phyloP scores from a whole-genome alignment of 2,888 invertebrate genomes.

The Pammene aurita region DNA sequence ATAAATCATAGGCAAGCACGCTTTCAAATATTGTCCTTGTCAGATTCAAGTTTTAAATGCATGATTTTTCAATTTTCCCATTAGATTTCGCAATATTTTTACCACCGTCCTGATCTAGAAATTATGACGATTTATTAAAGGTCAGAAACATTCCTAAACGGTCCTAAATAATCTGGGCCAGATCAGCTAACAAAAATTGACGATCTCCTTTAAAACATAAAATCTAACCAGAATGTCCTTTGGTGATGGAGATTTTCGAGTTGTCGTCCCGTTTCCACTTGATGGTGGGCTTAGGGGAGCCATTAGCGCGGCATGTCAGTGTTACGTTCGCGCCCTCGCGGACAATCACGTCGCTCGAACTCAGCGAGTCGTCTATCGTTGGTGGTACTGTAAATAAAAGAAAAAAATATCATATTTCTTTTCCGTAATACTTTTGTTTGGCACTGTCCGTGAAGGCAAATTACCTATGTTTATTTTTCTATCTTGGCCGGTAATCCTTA shows the following conservation, averaged over 20 bases:
- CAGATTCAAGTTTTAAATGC: too few relatives aligned
- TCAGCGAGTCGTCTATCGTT: slow-evolving; percentile 94
- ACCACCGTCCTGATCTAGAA: too few relatives aligned
- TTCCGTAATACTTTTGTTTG: not conserved
- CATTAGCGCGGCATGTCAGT: slow-evolving; percentile 93
- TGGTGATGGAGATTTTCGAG: slow-evolving; percentile 93
- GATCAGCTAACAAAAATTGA: too few relatives aligned
- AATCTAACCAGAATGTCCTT: slow-evolving; percentile 88
- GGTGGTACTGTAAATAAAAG: slow-evolving; percentile 90
- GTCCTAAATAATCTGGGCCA: too few relatives aligned
- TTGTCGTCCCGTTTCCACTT: slow-evolving; percentile 96
- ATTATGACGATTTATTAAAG: too few relatives aligned
- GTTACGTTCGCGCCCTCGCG: slow-evolving; percentile 95
- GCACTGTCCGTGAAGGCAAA: not conserved
- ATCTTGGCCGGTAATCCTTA: too few relatives aligned
- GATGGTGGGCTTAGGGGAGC: slow-evolving; percentile 93
- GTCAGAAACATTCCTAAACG: too few relatives aligned
- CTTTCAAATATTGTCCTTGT: too few relatives aligned
- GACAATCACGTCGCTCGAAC: slow-evolving; percentile 95
- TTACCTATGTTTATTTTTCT: not conserved
- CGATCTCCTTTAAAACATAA: too few relatives aligned
- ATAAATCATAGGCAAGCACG: too few relatives aligned
- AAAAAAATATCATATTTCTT: slow-evolving; percentile 45
- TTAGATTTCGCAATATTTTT: too few relatives aligned
- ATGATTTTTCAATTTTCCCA: too few relatives aligned